phyloP scores from a whole-genome alignment of 2,797 vertebrate genomes.

The Triplophysa yarkandensis region DNA sequence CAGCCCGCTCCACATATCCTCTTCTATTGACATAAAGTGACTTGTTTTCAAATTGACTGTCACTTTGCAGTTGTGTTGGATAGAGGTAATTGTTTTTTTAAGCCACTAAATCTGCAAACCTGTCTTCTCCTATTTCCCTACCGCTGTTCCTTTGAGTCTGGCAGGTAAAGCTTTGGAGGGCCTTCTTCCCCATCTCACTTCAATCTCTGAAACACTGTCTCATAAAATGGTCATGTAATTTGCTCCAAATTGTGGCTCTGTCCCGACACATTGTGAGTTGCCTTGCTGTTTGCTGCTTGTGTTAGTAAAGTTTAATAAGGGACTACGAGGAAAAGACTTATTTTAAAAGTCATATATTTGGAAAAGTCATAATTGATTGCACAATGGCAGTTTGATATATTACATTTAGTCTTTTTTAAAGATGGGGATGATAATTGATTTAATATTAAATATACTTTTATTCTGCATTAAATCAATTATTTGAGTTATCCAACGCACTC shows the following conservation, averaged over 20 bases:
- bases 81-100: conserved; percentile 37
- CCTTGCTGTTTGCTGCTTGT: not conserved
- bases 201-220: conserved; percentile 3
- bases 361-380: not conserved
- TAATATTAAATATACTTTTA: no score
- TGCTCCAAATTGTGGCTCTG: conserved; percentile 4
- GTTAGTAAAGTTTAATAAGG: not conserved
- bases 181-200: conserved; percentile 3
- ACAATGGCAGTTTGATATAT: no score
- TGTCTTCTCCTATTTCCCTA: conserved; percentile 4
- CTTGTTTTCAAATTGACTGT: conserved; percentile 43
- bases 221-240: not conserved
- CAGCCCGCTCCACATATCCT: conserved; percentile 14
- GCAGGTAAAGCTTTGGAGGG: conserved; percentile 26
- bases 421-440: no score
- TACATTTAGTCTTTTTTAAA: no score
- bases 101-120: conserved; percentile 24
- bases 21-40: conserved; percentile 26
- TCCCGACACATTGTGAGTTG: not conserved
- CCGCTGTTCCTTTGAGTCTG: conserved; percentile 16
- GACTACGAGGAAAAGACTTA: no score
- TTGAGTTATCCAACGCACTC: no score
- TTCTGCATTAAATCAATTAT: no score
- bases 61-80: conserved; percentile 26
- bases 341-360: no score